Evolutionary conservation across 1,140 invertebrate genomes (phyloP).

Genomic region (Tyrophagus putrescentiae): DNA sequence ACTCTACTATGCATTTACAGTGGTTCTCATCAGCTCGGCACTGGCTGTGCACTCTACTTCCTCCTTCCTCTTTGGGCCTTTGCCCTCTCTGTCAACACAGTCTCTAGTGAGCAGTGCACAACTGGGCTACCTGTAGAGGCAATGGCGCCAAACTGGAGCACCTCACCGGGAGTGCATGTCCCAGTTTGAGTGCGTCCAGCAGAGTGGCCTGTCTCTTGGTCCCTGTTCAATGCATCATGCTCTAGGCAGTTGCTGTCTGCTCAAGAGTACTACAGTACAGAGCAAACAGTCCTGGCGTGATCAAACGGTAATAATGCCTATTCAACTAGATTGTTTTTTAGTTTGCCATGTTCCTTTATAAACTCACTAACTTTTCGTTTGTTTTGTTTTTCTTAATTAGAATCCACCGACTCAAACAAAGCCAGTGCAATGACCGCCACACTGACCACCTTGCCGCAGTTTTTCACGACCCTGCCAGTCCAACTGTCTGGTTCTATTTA

Average conservation of each 20-base stretch:
- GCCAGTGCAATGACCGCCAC: background rate
- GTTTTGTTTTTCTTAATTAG: background rate
- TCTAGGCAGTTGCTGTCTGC: slow-evolving; percentile 8
- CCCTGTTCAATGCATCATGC: background rate
- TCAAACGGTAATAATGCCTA: background rate
- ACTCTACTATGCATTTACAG: background rate
- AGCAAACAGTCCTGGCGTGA: background rate
- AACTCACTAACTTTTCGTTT: background rate
- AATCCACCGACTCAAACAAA: too few species aligned
- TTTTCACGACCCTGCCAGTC: background rate
- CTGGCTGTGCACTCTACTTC: too few species aligned
- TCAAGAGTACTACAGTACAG: background rate
- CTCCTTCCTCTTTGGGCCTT: too few species aligned
- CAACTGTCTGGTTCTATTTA: background rate
- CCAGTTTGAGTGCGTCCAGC: slow-evolving; percentile 1
- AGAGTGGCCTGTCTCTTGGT: background rate
- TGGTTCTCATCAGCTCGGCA: background rate
- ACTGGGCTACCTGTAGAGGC: too few species aligned
- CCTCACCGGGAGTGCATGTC: background rate
- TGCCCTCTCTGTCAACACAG: too few species aligned
- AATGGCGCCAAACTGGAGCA: background rate
- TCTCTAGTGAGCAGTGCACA: too few species aligned
- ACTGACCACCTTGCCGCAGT: background rate
- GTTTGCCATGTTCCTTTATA: too few species aligned
- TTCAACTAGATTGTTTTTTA: background rate